These are phyloP conservation scores for Acrocephalus arundinaceus DNA, from an alignment of 2,113 vertebrate genomes.

Conservation along the genomic window DNA sequence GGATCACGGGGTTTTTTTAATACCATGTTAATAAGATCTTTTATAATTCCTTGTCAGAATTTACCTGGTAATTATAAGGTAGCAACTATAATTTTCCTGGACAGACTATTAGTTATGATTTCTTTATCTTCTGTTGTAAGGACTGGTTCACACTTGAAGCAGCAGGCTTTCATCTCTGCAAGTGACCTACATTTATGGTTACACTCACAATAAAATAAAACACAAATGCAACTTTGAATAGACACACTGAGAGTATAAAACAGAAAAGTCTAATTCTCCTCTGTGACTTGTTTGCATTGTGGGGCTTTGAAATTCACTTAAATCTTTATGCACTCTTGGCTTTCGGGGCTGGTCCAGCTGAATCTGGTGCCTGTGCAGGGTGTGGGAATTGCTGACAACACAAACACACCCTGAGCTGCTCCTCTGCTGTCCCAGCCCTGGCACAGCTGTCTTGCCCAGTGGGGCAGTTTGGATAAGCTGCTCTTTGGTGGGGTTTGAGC, in stretches of 20 bases:
- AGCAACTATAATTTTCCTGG: conserved; percentile 63
- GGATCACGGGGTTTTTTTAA: not conserved
- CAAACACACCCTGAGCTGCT: not conserved
- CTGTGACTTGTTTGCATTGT: not conserved
- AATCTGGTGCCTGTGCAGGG: not conserved
- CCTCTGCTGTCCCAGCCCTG: not conserved
- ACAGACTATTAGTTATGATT: conserved; percentile 64
- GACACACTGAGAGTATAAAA: not conserved
- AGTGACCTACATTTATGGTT: conserved; percentile 69
- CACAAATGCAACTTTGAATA: conserved; percentile 15
- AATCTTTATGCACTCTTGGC: not conserved
- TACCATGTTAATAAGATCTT: conserved; percentile 5
- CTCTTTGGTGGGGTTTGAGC: not conserved
- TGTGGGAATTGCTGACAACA: not conserved
- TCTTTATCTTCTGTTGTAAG: conserved; percentile 42
- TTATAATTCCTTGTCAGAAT: conserved; percentile 62
- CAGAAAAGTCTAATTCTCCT: not conserved
- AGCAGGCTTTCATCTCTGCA: conserved; percentile 56
- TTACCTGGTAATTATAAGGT: conserved; percentile 74
- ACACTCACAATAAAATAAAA: not conserved
- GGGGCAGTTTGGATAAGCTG: not conserved
- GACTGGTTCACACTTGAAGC: conserved; percentile 46
- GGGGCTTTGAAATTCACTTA: not conserved
- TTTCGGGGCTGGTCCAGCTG: not conserved
- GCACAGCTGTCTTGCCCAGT: not conserved